These are phyloP conservation scores for Spongia lamella DNA, from an alignment of 37 sponge, comb jelly and placozoan species.

Conservation along the genomic window DNA sequence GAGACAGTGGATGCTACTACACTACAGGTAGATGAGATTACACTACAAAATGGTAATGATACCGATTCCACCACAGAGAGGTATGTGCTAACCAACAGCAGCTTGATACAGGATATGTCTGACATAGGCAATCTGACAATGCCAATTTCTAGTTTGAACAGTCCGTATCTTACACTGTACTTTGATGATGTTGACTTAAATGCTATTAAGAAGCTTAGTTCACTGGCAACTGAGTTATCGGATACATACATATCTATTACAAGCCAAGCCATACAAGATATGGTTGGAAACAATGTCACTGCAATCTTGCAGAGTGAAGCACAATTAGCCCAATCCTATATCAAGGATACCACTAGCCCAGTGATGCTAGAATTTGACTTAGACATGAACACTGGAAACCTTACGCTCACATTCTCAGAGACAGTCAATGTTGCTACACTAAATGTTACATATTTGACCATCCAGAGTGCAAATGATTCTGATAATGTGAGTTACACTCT, in stretches of 20 bases:
- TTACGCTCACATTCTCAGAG: constrained; percentile 88
- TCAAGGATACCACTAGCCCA: constrained; percentile 56
- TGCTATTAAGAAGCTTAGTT: constrained; percentile 67
- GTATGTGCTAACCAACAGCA: constrained; percentile 37
- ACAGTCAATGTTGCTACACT: constrained; percentile 85
- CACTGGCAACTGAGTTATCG: constrained; percentile 39
- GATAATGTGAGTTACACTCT: constrained; percentile 48
- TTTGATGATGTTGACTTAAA: constrained; percentile 72
- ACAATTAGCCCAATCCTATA: constrained; percentile 19
- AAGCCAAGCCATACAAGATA: constrained; percentile 52
- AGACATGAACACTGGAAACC: constrained; percentile 73
- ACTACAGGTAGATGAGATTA: constrained; percentile 70
- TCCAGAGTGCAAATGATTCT: constrained; percentile 27
- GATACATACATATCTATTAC: constrained; percentile 69
- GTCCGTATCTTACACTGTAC: constrained; percentile 42
- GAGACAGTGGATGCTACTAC: constrained; percentile 87
- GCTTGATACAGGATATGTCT: constrained; percentile 4
- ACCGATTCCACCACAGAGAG: not conserved
- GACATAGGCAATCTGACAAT: not conserved
- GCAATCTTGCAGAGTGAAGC: constrained; percentile 17
- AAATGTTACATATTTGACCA: constrained; percentile 69
- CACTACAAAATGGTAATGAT: constrained; percentile 38
- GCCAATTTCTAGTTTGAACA: constrained; percentile 54
- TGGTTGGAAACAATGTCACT: constrained; percentile 66
- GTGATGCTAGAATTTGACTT: constrained; percentile 60